Conservation (phyloP, 92 coral and sea anemone species). For the Muricea muricata region DNA sequence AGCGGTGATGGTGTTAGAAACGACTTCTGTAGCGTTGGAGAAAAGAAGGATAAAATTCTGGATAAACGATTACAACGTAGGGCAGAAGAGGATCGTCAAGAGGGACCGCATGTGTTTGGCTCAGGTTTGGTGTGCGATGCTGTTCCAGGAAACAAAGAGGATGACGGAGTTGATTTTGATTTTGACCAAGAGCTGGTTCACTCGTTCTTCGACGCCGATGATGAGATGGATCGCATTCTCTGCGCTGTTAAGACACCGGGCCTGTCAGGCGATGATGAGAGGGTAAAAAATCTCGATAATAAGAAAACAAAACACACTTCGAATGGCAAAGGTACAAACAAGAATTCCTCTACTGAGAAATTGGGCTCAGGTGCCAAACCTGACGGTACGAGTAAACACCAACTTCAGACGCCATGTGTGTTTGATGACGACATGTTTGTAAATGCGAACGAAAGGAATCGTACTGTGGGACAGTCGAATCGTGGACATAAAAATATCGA, state of each 20-base stretch:
- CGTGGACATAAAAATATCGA: too few relatives aligned
- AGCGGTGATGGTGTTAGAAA: neutral
- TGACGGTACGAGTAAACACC: neutral
- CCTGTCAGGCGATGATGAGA: neutral
- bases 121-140: slow-evolving; percentile 26
- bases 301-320: neutral
- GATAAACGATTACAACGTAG: neutral
- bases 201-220: slow-evolving; percentile 29
- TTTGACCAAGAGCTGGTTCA: neutral
- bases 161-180: slow-evolving; percentile 6
- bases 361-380: neutral
- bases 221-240: neutral
- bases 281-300: neutral
- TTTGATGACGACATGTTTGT: neutral
- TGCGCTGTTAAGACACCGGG: slow-evolving; percentile 17
- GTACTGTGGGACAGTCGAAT: too few relatives aligned
- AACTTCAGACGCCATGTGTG: neutral
- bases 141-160: neutral
- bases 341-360: neutral
- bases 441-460: too few relatives aligned
- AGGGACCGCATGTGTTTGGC: neutral
- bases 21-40: neutral
- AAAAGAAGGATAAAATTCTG: neutral
- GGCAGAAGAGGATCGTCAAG: neutral
- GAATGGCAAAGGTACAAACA: neutral